Evolutionary conservation across 2,797 vertebrate genomes (phyloP).

Genomic region (Danio tinwini): DNA sequence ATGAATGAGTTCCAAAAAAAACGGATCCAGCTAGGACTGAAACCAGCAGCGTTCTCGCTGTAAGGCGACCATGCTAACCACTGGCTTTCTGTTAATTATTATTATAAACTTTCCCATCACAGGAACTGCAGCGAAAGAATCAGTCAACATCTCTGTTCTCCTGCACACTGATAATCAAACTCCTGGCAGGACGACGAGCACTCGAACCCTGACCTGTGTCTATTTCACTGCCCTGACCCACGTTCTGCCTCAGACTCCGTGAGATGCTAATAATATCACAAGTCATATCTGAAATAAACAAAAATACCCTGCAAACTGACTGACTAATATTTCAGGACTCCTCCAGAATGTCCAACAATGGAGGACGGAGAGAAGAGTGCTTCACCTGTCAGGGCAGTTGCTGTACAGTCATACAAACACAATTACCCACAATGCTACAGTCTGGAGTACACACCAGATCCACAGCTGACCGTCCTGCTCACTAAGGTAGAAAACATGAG

Average conservation of each 20-base stretch:
- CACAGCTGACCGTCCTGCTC: conserved; percentile 75
- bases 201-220: conserved; percentile 69
- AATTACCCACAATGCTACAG: conserved; percentile 70
- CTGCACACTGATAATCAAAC: conserved; percentile 14
- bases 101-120: conserved; percentile 38
- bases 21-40: no score
- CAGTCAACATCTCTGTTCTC: conserved; percentile 61
- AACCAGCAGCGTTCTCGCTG: no score
- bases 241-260: conserved; percentile 74
- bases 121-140: conserved; percentile 64
- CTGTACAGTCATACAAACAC: conserved; percentile 53
- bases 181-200: neutral
- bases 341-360: conserved; percentile 66
- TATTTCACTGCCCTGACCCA: conserved; percentile 69
- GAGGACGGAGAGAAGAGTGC: conserved; percentile 50
- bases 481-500: conserved; percentile 68
- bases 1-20: no score
- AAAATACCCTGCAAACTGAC: conserved; percentile 4
- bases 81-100: neutral
- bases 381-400: conserved; percentile 57
- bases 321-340: conserved; percentile 64
- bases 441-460: conserved; percentile 70
- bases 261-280: conserved; percentile 57
- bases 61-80: no score
- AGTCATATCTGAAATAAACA: neutral